Evolutionary conservation across 2,797 vertebrate species (phyloP).

Genomic region (Mormyrus proboscirostris): DNA sequence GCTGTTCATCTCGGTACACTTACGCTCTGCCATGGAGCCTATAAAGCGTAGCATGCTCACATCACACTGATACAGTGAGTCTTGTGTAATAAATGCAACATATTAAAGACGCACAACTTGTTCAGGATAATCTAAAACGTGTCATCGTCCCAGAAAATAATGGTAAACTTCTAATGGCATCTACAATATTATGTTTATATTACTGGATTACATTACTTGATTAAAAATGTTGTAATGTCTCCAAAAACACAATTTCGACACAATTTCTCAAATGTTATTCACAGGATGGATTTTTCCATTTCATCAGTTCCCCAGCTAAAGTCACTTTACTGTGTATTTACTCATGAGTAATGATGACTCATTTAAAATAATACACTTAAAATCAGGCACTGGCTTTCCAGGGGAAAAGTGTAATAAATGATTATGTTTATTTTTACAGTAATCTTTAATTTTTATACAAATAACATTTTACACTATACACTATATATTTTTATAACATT

Average conservation of each 20-base stretch:
- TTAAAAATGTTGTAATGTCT: background rate
- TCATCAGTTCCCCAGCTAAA: background rate
- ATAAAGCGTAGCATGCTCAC: background rate
- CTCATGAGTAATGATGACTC: background rate
- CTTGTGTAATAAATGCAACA: background rate
- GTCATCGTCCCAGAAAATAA: background rate
- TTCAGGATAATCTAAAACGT: background rate
- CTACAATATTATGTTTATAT: background rate
- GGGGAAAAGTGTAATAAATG: background rate
- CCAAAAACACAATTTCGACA: background rate
- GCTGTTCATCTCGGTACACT: background rate
- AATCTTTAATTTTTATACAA: background rate
- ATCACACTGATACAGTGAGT: background rate
- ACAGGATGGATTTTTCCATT: background rate
- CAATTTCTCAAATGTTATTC: background rate
- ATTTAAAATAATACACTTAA: background rate
- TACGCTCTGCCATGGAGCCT: background rate
- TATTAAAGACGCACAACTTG: background rate
- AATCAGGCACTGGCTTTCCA: background rate
- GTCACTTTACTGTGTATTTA: background rate
- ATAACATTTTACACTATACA: background rate
- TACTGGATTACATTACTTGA: background rate
- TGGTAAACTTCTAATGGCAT: background rate
- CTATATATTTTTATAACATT: background rate
- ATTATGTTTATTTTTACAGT: background rate